phyloP scores from a whole-genome alignment of 2,888 invertebrate species.

The Melieria omissa region DNA sequence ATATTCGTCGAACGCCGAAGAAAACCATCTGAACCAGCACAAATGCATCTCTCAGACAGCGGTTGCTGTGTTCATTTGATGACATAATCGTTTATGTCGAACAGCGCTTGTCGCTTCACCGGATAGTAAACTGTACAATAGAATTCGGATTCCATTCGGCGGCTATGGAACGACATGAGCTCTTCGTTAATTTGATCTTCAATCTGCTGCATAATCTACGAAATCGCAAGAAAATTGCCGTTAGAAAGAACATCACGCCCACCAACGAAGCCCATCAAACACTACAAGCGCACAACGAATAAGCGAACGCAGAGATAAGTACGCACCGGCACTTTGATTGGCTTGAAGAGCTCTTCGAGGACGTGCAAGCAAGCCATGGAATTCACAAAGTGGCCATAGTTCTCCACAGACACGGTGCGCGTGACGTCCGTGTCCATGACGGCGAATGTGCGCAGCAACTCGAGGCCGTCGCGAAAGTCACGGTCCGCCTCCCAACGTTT shows the following conservation, averaged over 20 bases:
- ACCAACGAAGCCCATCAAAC: slow-evolving; percentile 5
- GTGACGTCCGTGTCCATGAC: slow-evolving; percentile 21
- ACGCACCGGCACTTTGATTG: slow-evolving; percentile 52
- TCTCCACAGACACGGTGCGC: slow-evolving; percentile 38
- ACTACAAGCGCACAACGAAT: neutral
- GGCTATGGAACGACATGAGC: slow-evolving; percentile 55
- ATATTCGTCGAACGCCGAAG: too few species aligned
- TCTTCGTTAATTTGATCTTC: slow-evolving; percentile 57
- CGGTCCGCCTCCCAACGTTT: slow-evolving; percentile 52
- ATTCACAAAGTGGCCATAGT: slow-evolving; percentile 57
- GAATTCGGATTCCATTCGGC: slow-evolving; percentile 57
- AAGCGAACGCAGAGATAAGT: slow-evolving; percentile 1
- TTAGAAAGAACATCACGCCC: neutral
- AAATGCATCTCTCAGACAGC: too few species aligned
- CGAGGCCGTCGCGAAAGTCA: slow-evolving; percentile 54
- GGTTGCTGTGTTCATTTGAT: too few species aligned
- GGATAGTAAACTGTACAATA: slow-evolving; percentile 62
- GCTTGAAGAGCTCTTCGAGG: slow-evolving; percentile 53
- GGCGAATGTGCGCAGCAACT: slow-evolving; percentile 49
- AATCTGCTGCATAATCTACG: slow-evolving; percentile 51
- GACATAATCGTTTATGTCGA: slow-evolving; percentile 17
- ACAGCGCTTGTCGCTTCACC: slow-evolving; percentile 48
- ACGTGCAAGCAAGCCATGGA: slow-evolving; percentile 54
- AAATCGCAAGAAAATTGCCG: slow-evolving; percentile 18
- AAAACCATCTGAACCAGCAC: too few species aligned